Conservation (phyloP, 2,113 vertebrate species). For the Melanotaenia duboulayi region DNA sequence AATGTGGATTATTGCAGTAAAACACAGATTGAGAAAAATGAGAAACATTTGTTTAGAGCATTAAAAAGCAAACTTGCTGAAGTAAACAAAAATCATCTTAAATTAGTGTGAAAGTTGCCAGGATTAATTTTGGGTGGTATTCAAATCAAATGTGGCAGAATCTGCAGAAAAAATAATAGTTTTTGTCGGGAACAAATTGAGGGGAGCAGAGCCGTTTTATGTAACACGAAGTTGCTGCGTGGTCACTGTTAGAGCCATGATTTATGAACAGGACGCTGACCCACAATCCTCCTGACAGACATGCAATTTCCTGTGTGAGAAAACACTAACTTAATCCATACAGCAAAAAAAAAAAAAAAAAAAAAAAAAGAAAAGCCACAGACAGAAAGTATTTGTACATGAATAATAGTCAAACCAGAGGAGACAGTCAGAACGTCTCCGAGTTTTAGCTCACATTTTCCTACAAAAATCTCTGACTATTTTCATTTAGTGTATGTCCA, state of each 20-base stretch:
- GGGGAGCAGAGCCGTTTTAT: constrained; percentile 33
- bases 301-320: constrained; percentile 79
- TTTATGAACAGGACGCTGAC: constrained; percentile 66
- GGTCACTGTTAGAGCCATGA: constrained; percentile 48
- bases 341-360: constrained; percentile 14
- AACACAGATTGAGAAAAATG: constrained; percentile 3
- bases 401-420: constrained; percentile 39
- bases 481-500: constrained; percentile 49
- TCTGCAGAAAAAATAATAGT: constrained; percentile 14
- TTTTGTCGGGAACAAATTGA: constrained; percentile 15
- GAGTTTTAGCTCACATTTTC: constrained; percentile 58
- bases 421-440: constrained; percentile 33
- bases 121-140: constrained; percentile 14
- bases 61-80: not conserved
- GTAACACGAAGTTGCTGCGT: constrained; percentile 23
- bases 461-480: constrained; percentile 29
- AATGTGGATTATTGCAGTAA: constrained; percentile 46
- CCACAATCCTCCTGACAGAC: constrained; percentile 71
- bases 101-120: not conserved
- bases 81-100: not conserved
- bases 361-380: not conserved
- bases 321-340: constrained; percentile 69
- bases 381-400: constrained; percentile 52
- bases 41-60: not conserved
- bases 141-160: constrained; percentile 28